Conservation (phyloP, 2,888 invertebrate genomes). For the Drosophila meridiana region DNA sequence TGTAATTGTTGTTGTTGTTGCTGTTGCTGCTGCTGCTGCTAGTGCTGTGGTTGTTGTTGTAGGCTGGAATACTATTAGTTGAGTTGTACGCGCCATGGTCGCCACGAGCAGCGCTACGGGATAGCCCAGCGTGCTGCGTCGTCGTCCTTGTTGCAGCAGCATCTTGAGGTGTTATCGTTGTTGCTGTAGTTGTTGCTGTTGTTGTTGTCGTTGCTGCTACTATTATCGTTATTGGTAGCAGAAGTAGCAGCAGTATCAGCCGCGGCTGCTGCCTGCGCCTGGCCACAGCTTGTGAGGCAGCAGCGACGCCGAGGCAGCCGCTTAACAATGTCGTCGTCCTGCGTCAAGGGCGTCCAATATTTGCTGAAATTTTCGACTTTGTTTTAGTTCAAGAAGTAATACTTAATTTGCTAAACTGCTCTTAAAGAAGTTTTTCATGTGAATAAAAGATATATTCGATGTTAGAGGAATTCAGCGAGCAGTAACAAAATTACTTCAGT, state of each 20-base stretch:
- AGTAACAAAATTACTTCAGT: not conserved
- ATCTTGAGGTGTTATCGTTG: constrained; percentile 44
- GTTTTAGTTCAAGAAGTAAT: not conserved
- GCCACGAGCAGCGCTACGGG: constrained; percentile 76
- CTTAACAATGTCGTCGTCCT: constrained; percentile 73
- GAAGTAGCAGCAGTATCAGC: constrained; percentile 57
- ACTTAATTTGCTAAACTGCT: no score
- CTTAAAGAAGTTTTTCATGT: not conserved
- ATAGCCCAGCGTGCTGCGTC: constrained; percentile 68
- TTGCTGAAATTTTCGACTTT: not conserved
- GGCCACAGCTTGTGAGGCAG: constrained; percentile 70
- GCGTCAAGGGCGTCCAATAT: constrained; percentile 54
- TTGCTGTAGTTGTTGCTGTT: constrained; percentile 1
- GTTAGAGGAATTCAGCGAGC: not conserved
- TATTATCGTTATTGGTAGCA: constrained; percentile 19
- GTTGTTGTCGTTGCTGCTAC: constrained; percentile 9
- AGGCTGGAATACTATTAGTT: constrained; percentile 76
- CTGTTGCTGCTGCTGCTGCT: constrained; percentile 14
- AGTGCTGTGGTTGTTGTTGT: constrained; percentile 38
- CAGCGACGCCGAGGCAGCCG: constrained; percentile 77
- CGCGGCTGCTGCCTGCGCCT: constrained; percentile 65
- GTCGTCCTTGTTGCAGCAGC: constrained; percentile 53
- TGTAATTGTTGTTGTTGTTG: constrained; percentile 26
- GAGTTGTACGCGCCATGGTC: constrained; percentile 76
- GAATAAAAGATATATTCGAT: not conserved